A percentile compares a stretch with the other conserved stretches of the same genome.
Conservation (phyloP, 1,140 invertebrate genomes). For the Platyura marginata region DNA sequence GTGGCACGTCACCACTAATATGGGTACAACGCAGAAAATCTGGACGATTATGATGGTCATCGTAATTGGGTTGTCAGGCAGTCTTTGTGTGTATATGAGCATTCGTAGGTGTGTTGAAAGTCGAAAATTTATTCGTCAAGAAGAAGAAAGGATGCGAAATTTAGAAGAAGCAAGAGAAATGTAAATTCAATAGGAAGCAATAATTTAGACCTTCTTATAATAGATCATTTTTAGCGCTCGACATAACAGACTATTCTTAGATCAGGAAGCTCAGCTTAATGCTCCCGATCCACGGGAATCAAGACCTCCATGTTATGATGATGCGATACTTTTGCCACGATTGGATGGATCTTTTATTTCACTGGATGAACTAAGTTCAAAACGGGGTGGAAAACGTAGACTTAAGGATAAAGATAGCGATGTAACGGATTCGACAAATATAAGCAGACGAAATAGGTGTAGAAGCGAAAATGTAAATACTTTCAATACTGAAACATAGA, state of each 20-base stretch:
- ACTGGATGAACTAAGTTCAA: conserved; percentile 25
- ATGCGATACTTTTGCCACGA: conserved; percentile 49
- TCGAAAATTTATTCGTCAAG: conserved; percentile 17
- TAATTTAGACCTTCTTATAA: no score
- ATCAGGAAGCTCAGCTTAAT: conserved; percentile 34
- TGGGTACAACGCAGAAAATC: conserved; percentile 28
- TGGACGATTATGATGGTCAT: conserved; percentile 38
- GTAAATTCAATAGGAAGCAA: conserved; percentile 27
- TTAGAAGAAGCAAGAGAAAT: conserved; percentile 36
- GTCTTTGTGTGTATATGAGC: conserved; percentile 27
- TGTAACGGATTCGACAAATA: not conserved
- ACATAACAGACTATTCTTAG: conserved; percentile 29
- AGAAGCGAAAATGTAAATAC: not conserved
- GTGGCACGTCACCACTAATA: conserved; percentile 30
- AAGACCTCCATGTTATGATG: conserved; percentile 49
- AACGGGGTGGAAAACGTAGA: not conserved
- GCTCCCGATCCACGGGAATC: conserved; percentile 41
- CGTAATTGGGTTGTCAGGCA: conserved; percentile 27
- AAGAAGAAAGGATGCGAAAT: conserved; percentile 30
- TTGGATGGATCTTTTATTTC: conserved; percentile 35
- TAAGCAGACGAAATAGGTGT: not conserved
- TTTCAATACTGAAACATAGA: no score
- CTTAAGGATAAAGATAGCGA: no score
- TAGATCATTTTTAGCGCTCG: conserved; percentile 18
- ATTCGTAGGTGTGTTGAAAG: conserved; percentile 31